Conservation (phyloP, 2,113 vertebrate genomes). For the Ochotona curzoniae region DNA sequence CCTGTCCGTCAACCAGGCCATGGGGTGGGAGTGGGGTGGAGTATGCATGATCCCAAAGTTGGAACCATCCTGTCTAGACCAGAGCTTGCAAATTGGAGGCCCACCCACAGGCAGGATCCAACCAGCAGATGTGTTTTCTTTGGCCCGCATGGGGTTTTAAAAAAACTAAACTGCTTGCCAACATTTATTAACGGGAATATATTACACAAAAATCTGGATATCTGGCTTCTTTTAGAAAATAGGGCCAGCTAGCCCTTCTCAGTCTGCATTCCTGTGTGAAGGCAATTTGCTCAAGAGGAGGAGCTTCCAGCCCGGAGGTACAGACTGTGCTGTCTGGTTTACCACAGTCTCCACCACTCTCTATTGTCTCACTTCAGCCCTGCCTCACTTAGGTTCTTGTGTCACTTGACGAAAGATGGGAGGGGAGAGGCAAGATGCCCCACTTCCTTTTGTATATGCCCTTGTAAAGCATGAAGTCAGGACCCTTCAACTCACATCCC, state of each 20-base stretch:
- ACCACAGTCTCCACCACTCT: not conserved
- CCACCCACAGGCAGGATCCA: conserved; percentile 69
- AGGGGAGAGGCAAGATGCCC: not conserved
- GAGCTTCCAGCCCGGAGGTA: not conserved
- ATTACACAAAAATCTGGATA: conserved; percentile 66
- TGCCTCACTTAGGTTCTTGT: not conserved
- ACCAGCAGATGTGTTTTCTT: conserved; percentile 74
- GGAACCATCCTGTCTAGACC: conserved; percentile 65
- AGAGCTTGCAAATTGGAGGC: conserved; percentile 64
- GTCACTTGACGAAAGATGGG: not conserved
- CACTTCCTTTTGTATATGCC: not conserved
- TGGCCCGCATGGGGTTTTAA: conserved; percentile 53
- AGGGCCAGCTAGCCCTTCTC: conserved; percentile 39
- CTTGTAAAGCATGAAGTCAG: not conserved
- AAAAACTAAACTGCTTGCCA: conserved; percentile 67
- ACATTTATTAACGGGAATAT: conserved; percentile 71
- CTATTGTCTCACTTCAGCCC: not conserved
- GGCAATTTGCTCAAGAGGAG: not conserved
- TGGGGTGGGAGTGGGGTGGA: not conserved
- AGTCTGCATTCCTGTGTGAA: conserved; percentile 37
- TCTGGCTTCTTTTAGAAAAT: conserved; percentile 64
- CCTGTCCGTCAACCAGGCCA: not conserved
- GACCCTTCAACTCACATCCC: not conserved
- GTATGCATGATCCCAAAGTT: not conserved
- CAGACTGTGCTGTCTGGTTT: not conserved